Evolutionary conservation across 2,113 vertebrate genomes (phyloP), one percentile per base, ranked within the genome.

Genomic region (Plotosus lineatus): DNA sequence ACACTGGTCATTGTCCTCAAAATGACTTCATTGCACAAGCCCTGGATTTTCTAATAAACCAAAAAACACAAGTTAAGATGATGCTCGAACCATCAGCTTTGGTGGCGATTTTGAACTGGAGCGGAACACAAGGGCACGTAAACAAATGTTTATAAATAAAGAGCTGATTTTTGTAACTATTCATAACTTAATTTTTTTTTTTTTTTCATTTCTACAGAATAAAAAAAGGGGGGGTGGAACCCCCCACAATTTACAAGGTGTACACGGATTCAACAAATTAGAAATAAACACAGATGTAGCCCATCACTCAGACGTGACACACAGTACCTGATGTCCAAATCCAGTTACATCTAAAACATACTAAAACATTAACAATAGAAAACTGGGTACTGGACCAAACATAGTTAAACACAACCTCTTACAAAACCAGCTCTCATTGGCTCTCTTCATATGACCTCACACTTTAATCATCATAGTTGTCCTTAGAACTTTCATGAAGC

Each of bases 21-120:
- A 48, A n/a, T 42, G 15, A 1, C 48, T 65, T 78, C 75, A 84
- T 78, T 78, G 79, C 68, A 84, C 83, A 1, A 66, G 71, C 68
- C 75, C 79, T 75, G 73, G 51, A 19, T 40, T 78, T 48, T 74
- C 2, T 42, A 78, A 46, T 26, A 7, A 60, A 40, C 26, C 5
- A 51, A 68, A n/a, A 44, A 26, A 55, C 36, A 26, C 17, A 71
- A 55, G 15, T 48, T 19, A 50, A 72, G 44, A 58, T 58, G 48
- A 42, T 78, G 56, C 26, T 63, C 6, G 3, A 4, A 66, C 23
- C 15, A 23, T 33, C 31, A 66, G n/a, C 46, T 42, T 26, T 44
- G 26, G 75, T 61, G 26, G 75, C 46, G 15, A 61, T 68, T 8
- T 77, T 63, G 19, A 51, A 17, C 44, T 26, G 46, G n/a, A 23